A percentile compares a stretch with the other conserved stretches of the same genome.
phyloP scores from a whole-genome alignment of 2,888 invertebrate species.

The Cephus spinipes region DNA sequence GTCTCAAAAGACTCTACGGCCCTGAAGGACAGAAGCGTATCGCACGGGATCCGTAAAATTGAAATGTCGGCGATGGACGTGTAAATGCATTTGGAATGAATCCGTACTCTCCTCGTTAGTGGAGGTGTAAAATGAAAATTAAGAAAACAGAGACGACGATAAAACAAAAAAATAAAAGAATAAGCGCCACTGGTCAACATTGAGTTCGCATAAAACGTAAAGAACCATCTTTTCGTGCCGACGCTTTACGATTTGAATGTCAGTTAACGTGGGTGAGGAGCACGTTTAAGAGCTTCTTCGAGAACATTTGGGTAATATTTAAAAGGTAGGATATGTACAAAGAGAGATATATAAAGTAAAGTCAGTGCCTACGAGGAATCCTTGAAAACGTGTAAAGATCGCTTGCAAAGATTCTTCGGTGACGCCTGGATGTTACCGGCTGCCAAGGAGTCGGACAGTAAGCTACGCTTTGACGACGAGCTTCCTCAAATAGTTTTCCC shows the following conservation, averaged over 20 bases:
- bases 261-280: conserved; percentile 7
- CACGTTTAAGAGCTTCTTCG: conserved; percentile 20
- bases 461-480: neutral
- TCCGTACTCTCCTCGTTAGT: conserved; percentile 14
- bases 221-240: neutral
- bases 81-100: conserved; percentile 53
- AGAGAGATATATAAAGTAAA: conserved; percentile 49
- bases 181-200: neutral
- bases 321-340: conserved; percentile 63
- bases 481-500: neutral
- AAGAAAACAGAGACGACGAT: conserved; percentile 5
- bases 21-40: neutral
- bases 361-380: conserved; percentile 14
- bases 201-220: neutral
- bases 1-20: neutral
- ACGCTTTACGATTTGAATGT: conserved; percentile 13
- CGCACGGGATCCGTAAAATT: neutral
- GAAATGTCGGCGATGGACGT: neutral
- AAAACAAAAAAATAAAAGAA: conserved; percentile 16
- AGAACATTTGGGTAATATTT: conserved; percentile 28
- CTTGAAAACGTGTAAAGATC: neutral
- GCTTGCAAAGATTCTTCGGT: neutral
- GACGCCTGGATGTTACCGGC: neutral
- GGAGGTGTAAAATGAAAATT: conserved; percentile 15
- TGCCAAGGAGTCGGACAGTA: neutral